Conservation (phyloP, 2,113 vertebrate genomes). For the Marmota flaviventris region DNA sequence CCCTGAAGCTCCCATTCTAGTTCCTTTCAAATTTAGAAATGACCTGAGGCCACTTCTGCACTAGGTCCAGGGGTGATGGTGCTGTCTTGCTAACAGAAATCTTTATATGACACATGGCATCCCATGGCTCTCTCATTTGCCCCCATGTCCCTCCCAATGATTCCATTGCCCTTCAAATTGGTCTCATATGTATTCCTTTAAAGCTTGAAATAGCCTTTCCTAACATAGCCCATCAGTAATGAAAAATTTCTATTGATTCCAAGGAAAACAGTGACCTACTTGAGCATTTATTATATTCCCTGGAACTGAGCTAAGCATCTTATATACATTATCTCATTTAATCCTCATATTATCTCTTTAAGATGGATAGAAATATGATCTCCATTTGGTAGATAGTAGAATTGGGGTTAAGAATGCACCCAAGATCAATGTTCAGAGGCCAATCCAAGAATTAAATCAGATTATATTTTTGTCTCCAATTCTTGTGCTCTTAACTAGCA, state of each 20-base stretch:
- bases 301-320: not conserved
- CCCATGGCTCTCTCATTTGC: not conserved
- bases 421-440: not conserved
- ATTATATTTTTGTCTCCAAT: not conserved
- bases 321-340: not conserved
- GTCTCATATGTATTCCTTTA: not conserved
- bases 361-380: not conserved
- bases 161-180: not conserved
- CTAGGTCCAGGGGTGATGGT: not conserved
- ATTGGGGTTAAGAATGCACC: not conserved
- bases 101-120: not conserved
- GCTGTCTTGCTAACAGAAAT: not conserved
- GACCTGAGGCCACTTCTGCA: not conserved
- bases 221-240: not conserved
- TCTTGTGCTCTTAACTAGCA: not conserved
- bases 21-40: slow-evolving; percentile 58
- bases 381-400: not conserved
- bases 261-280: slow-evolving; percentile 9
- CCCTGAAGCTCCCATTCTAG: not conserved
- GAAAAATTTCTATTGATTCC: not conserved
- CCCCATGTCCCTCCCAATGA: not conserved
- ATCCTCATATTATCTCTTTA: not conserved
- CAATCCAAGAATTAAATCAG: slow-evolving; percentile 3
- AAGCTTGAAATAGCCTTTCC: slow-evolving; percentile 4
- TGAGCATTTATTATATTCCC: not conserved